phyloP scores from a whole-genome alignment of 1,140 invertebrate genomes.

The Lucilia sericata region DNA sequence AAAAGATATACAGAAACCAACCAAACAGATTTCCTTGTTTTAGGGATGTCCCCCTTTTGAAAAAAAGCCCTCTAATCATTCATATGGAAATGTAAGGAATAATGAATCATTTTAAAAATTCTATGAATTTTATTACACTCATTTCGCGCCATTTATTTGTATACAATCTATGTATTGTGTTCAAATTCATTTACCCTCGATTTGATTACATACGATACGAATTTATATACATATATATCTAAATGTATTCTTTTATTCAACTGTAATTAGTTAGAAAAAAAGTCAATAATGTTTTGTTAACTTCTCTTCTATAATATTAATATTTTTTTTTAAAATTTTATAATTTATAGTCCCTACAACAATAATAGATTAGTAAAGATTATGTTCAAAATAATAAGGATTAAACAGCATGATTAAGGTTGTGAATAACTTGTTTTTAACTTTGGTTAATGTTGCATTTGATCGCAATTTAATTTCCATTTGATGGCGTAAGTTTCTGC shows the following conservation, averaged over 20 bases:
- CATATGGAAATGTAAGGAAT: conserved; percentile 29
- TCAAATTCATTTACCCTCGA: not conserved
- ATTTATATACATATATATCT: not conserved
- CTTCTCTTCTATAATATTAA: not conserved
- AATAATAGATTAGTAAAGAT: not conserved
- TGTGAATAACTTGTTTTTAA: too few relatives aligned
- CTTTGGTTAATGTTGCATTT: too few relatives aligned
- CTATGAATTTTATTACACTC: not conserved
- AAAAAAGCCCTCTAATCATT: not conserved
- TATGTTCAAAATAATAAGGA: not conserved
- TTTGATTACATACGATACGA: not conserved
- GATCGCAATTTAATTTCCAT: too few relatives aligned
- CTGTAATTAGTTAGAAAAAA: conserved; percentile 32
- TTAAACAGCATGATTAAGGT: too few relatives aligned
- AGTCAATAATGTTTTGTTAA: conserved; percentile 43
- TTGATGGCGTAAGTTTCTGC: too few relatives aligned
- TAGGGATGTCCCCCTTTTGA: not conserved
- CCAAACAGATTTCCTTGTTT: not conserved
- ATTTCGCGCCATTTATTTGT: not conserved
- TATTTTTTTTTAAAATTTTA: not conserved
- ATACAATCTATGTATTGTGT: not conserved
- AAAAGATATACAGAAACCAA: not conserved
- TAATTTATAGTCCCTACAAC: not conserved
- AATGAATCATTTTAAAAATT: not conserved
- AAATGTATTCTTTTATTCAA: conserved; percentile 28